Evolutionary conservation across 2,888 invertebrate genomes (phyloP).

Genomic region (Drosophila aldrichi): DNA sequence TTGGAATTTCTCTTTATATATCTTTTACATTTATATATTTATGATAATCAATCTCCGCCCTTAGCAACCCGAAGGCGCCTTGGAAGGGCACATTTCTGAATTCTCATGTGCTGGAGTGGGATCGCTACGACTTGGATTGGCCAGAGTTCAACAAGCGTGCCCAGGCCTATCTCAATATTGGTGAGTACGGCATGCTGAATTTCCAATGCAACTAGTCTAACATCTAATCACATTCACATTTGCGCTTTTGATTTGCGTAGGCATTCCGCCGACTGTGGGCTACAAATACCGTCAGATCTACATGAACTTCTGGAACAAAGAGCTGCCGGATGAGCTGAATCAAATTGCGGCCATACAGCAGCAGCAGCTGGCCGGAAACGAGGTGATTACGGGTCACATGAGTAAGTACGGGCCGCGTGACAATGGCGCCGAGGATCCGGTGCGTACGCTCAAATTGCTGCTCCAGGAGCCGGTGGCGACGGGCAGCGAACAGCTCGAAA

Average conservation of each 20-base stretch:
- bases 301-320: slow-evolving; percentile 94
- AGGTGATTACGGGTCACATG: slow-evolving; percentile 84
- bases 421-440: slow-evolving; percentile 84
- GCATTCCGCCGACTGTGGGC: slow-evolving; percentile 90
- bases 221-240: slow-evolving; percentile 18
- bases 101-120: slow-evolving; percentile 89
- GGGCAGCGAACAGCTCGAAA: slow-evolving; percentile 56
- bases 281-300: slow-evolving; percentile 91
- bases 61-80: slow-evolving; percentile 91
- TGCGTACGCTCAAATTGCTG: slow-evolving; percentile 82
- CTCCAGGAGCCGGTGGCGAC: slow-evolving; percentile 79
- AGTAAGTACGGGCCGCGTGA: slow-evolving; percentile 84
- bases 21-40: too few relatives aligned
- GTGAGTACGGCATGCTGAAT: slow-evolving; percentile 59
- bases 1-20: too few relatives aligned
- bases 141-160: slow-evolving; percentile 91
- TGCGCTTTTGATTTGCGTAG: slow-evolving; percentile 80
- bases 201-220: too few relatives aligned
- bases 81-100: slow-evolving; percentile 88
- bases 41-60: too few relatives aligned
- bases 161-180: slow-evolving; percentile 92
- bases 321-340: slow-evolving; percentile 90
- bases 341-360: slow-evolving; percentile 84
- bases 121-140: slow-evolving; percentile 91
- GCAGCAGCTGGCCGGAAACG: slow-evolving; percentile 63